Base-by-base conservation (phyloP, 2,888 invertebrate species). In the Limenitis camilla region DNA sequence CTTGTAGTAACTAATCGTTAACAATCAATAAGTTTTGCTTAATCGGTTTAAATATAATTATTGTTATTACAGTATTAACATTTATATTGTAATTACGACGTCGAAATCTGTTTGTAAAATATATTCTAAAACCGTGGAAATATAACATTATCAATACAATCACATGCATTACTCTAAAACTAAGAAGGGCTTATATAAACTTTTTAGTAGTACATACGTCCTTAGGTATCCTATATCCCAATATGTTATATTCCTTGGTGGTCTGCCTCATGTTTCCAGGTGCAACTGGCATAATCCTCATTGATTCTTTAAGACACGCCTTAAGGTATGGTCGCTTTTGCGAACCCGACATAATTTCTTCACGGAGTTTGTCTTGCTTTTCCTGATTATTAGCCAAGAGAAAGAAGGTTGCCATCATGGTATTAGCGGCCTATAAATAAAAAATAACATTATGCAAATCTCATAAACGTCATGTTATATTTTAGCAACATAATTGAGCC, bases 241-340 rank as follows among this genome's bases (percentile, higher is more conserved):
- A 78, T 0, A 94, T 64, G 9, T 89, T 83, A 5, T 90, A 80
- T 56, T 92, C 90, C 33, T 86, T 82, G 0, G 76, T 72, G 40
- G 90, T 80, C 46, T 73, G 74, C 52, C 92, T 82, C 11, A 89
- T 64, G 55, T 88, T 90, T 0, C 90, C 92, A n/a, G 88, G 69
- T 0, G 89, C 88, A 1, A 92, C 88, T 0, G 92, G 91, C 64
- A 88, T 83, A 19, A 91, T 60, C 63, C 94, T 87, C 56, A 92
- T 70, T 0, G 91, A 85, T 74, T 94, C 94, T 67, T 93, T 94
- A 41, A 94, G 87, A 61, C 92, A 92, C 0, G 93, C 93, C 58
- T 89, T 90, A 11, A 94, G 68, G 64, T 92, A 94, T 0, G 89
- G 85, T 58, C 90, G 77, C 71, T 52, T 78, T 2, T 67, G 70